Percentiles rank a stretch among this genome's conserved stretches.
These are phyloP conservation scores for Acropternis orthonyx DNA, from an alignment of 2,797 vertebrate genomes.

Conservation along the genomic window DNA sequence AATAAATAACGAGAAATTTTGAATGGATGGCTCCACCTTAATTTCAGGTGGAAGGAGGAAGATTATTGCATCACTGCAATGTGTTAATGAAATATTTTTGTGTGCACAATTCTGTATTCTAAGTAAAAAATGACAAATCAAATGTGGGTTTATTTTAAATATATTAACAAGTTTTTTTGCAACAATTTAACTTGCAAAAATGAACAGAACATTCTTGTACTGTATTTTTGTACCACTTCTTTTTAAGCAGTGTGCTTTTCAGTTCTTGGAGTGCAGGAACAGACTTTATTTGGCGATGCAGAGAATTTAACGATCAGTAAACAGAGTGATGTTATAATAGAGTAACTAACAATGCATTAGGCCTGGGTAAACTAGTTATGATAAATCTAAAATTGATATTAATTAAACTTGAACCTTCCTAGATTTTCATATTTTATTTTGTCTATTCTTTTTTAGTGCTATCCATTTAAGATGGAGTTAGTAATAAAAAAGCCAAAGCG, in stretches of 20 bases:
- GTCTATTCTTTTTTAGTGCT: background rate
- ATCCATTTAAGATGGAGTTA: background rate
- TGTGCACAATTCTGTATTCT: background rate
- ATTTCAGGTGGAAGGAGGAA: background rate
- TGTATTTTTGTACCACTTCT: background rate
- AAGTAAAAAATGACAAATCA: background rate
- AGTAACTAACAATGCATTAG: background rate
- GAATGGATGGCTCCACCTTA: background rate
- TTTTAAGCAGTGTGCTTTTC: background rate
- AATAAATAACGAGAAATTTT: background rate
- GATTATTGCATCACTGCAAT: background rate
- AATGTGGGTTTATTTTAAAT: background rate
- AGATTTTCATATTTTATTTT: background rate
- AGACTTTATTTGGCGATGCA: background rate
- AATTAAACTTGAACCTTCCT: background rate
- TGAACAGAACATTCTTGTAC: background rate
- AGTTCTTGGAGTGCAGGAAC: background rate
- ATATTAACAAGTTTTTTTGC: background rate
- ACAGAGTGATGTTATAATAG: background rate
- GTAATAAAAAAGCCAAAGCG: background rate
- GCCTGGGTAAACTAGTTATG: background rate
- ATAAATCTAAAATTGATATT: background rate
- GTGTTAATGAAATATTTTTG: background rate
- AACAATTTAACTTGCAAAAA: background rate
- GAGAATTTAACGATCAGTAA: background rate